These are phyloP conservation scores for Conus betulinus DNA, from an alignment of 1,140 invertebrate species.

Conservation along the genomic window DNA sequence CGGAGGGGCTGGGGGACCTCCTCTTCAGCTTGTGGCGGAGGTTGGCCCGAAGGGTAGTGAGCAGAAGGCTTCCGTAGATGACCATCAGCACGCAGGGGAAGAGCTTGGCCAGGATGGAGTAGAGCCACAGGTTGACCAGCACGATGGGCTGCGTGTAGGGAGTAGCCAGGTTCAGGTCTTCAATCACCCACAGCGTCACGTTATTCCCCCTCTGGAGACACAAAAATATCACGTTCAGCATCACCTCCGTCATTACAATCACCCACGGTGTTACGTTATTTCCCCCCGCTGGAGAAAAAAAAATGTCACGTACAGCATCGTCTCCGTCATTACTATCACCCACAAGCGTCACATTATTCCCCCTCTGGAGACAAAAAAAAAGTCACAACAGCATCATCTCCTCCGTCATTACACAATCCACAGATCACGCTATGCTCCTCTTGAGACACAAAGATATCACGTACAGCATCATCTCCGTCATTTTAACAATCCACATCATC, in stretches of 20 bases:
- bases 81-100: conserved; percentile 76
- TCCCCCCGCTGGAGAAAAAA: too few relatives aligned
- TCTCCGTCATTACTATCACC: conserved; percentile 20
- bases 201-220: background rate
- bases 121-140: conserved; percentile 66
- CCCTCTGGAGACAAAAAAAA: background rate
- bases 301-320: too few relatives aligned
- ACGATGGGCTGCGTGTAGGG: conserved; percentile 49
- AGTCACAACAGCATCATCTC: background rate
- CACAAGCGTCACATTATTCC: conserved; percentile 41
- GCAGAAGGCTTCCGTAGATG: conserved; percentile 74
- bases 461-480: too few relatives aligned
- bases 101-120: conserved; percentile 70
- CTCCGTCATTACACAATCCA: too few relatives aligned
- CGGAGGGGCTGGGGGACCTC: conserved; percentile 54
- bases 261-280: too few relatives aligned
- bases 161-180: conserved; percentile 55
- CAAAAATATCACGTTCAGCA: background rate
- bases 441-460: too few relatives aligned
- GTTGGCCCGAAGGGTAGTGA: conserved; percentile 68
- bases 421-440: too few relatives aligned
- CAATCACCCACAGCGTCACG: conserved; percentile 47
- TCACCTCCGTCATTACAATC: too few relatives aligned
- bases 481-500: conserved; percentile 42
- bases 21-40: conserved; percentile 57